These are phyloP conservation scores for Rallus crepitans DNA, from an alignment of 2,797 vertebrate species.

Conservation along the genomic window DNA sequence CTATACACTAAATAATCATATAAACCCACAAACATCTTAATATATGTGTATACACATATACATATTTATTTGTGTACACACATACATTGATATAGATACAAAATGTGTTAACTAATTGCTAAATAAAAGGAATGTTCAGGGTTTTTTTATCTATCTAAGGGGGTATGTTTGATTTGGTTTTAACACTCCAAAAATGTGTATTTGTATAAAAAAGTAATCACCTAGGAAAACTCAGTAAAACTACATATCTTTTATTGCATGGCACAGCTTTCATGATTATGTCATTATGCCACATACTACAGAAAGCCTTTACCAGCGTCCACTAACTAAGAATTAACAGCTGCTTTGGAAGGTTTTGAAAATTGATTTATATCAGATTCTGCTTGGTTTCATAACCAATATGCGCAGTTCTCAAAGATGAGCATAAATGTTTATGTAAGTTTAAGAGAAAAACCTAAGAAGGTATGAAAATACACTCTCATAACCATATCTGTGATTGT, in stretches of 20 bases:
- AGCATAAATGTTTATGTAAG: rapidly evolving
- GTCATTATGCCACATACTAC: neutral
- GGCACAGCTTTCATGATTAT: neutral
- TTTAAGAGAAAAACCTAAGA: neutral
- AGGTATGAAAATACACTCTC: neutral
- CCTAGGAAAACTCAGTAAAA: neutral
- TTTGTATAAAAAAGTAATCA: neutral
- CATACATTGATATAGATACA: neutral
- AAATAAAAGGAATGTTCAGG: neutral
- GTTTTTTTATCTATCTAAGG: neutral
- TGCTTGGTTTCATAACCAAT: neutral
- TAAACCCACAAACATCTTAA: neutral
- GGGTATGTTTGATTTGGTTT: neutral
- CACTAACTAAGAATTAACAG: neutral
- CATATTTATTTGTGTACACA: neutral
- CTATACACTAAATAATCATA: neutral
- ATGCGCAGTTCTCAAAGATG: neutral
- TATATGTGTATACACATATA: neutral
- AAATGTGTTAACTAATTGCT: neutral
- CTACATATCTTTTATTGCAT: neutral
- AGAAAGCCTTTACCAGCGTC: neutral
- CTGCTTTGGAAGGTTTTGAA: neutral
- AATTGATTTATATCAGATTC: neutral
- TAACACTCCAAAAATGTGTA: neutral
- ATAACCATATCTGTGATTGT: neutral